These are phyloP conservation scores for Megaceryle alcyon DNA, from an alignment of 2,797 vertebrate species.

Conservation along the genomic window DNA sequence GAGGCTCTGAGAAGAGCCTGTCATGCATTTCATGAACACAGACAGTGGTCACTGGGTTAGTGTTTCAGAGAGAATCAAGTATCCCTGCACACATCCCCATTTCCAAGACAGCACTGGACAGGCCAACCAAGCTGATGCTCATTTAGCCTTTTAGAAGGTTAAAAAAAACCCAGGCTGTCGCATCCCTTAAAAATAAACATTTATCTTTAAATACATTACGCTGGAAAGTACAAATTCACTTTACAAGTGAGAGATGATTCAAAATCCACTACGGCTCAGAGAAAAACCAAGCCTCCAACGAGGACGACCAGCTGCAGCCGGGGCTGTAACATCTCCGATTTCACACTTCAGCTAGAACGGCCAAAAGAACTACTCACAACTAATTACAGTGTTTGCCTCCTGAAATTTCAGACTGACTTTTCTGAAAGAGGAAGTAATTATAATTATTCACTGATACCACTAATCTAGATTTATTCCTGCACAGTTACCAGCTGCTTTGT, in stretches of 20 bases:
- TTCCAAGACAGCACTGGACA: background rate
- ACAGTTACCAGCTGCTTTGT: background rate
- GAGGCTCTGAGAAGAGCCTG: constrained; percentile 41
- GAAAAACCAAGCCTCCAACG: background rate
- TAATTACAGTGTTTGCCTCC: background rate
- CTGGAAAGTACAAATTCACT: background rate
- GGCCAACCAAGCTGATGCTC: background rate
- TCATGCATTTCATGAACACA: background rate
- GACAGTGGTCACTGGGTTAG: constrained; percentile 2
- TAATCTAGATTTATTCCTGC: background rate
- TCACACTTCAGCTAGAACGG: background rate
- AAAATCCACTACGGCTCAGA: background rate
- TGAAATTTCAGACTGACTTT: background rate
- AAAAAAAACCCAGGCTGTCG: background rate
- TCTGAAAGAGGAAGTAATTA: background rate
- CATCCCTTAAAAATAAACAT: background rate
- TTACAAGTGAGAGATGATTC: background rate
- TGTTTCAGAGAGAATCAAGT: background rate
- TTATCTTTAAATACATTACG: rapidly evolving
- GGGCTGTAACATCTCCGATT: background rate
- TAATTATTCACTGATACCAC: background rate
- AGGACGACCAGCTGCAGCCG: background rate
- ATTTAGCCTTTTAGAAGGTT: background rate
- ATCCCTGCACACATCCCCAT: constrained; percentile 14
- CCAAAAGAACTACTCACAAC: background rate